These are phyloP conservation scores for Mus caroli DNA, from an alignment of 2,797 vertebrate genomes.

Conservation along the genomic window DNA sequence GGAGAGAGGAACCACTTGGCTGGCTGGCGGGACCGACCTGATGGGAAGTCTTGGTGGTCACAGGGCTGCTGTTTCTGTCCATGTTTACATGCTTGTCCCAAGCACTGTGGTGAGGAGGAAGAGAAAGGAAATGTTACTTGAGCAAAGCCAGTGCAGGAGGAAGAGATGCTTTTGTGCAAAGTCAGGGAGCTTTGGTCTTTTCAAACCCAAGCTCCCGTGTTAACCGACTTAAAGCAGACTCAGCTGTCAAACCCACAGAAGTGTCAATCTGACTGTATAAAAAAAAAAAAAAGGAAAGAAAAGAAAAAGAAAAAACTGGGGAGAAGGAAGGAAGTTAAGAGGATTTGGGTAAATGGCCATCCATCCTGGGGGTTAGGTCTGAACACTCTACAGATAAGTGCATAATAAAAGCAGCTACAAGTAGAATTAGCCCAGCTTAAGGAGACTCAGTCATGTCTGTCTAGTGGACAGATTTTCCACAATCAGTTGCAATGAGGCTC, in stretches of 20 bases:
- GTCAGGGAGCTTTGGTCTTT: slow-evolving; percentile 86
- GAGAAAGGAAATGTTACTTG: slow-evolving; percentile 89
- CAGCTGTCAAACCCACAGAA: slow-evolving; percentile 92
- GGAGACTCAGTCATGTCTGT: slow-evolving; percentile 65
- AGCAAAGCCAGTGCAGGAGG: slow-evolving; percentile 90
- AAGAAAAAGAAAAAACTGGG: background rate
- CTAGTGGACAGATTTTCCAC: slow-evolving; percentile 68
- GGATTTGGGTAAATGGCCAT: slow-evolving; percentile 85
- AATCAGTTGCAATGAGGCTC: slow-evolving; percentile 1
- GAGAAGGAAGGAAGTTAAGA: slow-evolving; percentile 84
- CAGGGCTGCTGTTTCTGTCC: slow-evolving; percentile 92
- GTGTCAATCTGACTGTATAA: slow-evolving; percentile 82
- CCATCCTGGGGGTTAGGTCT: slow-evolving; percentile 82
- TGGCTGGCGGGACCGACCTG: slow-evolving; percentile 89
- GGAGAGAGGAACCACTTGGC: slow-evolving; percentile 87
- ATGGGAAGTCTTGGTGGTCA: slow-evolving; percentile 90
- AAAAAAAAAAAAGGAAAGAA: no score
- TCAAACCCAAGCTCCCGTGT: slow-evolving; percentile 86
- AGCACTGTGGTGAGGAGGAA: slow-evolving; percentile 93
- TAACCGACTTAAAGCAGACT: slow-evolving; percentile 88
- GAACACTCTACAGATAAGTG: slow-evolving; percentile 72
- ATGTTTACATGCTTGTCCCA: slow-evolving; percentile 93
- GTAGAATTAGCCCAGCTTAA: slow-evolving; percentile 75
- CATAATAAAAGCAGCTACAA: slow-evolving; percentile 69
- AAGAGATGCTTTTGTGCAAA: slow-evolving; percentile 88